Percentiles rank a stretch among this genome's conserved stretches.
Evolutionary conservation across 2,888 invertebrate species (phyloP).

Genomic region (Lamellibrachia satsuma): DNA sequence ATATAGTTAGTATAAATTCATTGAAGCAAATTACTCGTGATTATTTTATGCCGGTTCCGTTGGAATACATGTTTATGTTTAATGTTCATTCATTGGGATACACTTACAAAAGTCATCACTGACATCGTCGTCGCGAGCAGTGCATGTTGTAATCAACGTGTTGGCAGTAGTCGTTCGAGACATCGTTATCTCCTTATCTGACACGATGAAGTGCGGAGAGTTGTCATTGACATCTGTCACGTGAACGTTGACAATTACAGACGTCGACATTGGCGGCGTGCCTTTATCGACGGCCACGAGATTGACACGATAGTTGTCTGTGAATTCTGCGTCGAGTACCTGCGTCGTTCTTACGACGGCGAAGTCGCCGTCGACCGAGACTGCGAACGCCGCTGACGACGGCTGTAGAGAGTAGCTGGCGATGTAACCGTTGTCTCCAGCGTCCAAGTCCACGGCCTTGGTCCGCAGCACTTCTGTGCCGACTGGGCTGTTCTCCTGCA

Average conservation of each 20-base stretch:
- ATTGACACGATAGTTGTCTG: conserved; percentile 13
- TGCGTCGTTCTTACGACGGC: neutral
- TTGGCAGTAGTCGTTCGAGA: conserved; percentile 23
- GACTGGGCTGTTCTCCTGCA: conserved; percentile 26
- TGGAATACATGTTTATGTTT: neutral
- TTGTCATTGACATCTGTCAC: conserved; percentile 29
- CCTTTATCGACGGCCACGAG: conserved; percentile 19
- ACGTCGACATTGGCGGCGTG: conserved; percentile 21
- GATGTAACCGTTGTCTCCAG: conserved; percentile 24
- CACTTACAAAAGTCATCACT: conserved; percentile 12
- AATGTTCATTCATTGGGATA: neutral
- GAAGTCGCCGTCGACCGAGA: neutral
- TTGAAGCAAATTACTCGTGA: neutral
- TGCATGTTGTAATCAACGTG: conserved; percentile 18
- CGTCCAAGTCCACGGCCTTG: conserved; percentile 28
- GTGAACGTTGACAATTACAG: neutral
- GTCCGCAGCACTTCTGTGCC: conserved; percentile 19
- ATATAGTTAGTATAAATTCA: too few relatives aligned
- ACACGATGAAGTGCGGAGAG: conserved; percentile 24
- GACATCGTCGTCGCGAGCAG: conserved; percentile 23
- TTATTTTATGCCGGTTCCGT: neutral
- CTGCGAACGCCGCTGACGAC: neutral
- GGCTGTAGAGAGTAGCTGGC: conserved; percentile 23
- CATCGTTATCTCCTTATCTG: neutral
- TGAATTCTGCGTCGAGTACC: conserved; percentile 20